Conservation (phyloP, 2,113 vertebrate genomes). For the Dermatemys mawii region DNA sequence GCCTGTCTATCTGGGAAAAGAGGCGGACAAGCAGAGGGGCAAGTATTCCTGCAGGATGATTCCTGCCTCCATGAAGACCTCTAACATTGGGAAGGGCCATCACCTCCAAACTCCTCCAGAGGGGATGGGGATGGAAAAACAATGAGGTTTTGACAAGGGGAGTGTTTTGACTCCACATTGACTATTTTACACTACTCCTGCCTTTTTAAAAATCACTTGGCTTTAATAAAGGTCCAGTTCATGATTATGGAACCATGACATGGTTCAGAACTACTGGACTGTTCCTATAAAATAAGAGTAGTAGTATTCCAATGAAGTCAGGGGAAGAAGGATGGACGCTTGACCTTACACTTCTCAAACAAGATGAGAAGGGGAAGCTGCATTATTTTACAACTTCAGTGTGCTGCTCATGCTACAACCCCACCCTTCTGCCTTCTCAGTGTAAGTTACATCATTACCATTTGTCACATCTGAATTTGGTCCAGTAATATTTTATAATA, state of each 20-base stretch:
- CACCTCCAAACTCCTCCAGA: too few relatives aligned
- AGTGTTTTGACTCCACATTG: rapidly evolving
- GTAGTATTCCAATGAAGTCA: too few relatives aligned
- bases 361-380: neutral
- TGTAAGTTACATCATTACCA: neutral
- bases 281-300: too few relatives aligned
- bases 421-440: neutral
- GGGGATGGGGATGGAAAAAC: too few relatives aligned
- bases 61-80: too few relatives aligned
- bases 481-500: neutral
- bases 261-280: neutral
- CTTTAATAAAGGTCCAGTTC: neutral
- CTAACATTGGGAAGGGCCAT: too few relatives aligned
- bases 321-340: too few relatives aligned
- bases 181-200: neutral
- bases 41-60: too few relatives aligned
- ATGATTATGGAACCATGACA: neutral
- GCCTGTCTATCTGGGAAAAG: too few relatives aligned
- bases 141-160: too few relatives aligned
- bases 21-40: too few relatives aligned
- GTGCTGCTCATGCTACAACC: neutral
- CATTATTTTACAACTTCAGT: neutral
- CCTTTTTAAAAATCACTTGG: neutral
- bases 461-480: neutral
- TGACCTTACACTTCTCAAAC: too few relatives aligned